Evolutionary conservation across 2,888 invertebrate genomes (phyloP).

Genomic region (Limnephilus lunatus): DNA sequence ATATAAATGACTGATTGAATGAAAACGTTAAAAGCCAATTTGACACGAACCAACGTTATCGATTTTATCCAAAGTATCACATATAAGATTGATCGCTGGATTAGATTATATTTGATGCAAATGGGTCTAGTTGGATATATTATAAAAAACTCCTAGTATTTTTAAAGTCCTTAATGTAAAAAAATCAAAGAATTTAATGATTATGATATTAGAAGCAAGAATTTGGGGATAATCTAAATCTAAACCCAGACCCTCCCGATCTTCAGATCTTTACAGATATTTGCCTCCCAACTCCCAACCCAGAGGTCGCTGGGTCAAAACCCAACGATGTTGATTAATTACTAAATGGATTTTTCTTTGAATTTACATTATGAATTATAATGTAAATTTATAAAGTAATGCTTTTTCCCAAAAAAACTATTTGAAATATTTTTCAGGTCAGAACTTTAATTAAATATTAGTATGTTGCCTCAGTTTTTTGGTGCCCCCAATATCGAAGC

Average conservation of each 20-base stretch:
- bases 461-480: too few species aligned
- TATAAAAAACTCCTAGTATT: too few species aligned
- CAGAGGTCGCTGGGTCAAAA: background rate
- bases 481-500: too few species aligned
- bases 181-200: background rate
- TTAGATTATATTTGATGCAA: too few species aligned
- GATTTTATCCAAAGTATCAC: too few species aligned
- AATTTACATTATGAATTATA: background rate
- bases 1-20: too few species aligned
- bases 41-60: too few species aligned
- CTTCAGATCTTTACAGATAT: background rate
- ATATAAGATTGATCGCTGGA: too few species aligned
- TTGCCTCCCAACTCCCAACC: background rate
- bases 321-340: background rate
- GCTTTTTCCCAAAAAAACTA: background rate
- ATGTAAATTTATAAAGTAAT: too few species aligned
- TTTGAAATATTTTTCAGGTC: background rate
- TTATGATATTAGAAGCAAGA: background rate
- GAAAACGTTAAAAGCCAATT: too few species aligned
- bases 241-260: background rate
- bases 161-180: too few species aligned
- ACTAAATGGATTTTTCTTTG: background rate
- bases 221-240: background rate
- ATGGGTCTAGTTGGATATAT: too few species aligned
- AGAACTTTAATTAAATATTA: background rate